Evolutionary conservation across 2,113 vertebrate species (phyloP).

Genomic region (Actinemys pallida): DNA sequence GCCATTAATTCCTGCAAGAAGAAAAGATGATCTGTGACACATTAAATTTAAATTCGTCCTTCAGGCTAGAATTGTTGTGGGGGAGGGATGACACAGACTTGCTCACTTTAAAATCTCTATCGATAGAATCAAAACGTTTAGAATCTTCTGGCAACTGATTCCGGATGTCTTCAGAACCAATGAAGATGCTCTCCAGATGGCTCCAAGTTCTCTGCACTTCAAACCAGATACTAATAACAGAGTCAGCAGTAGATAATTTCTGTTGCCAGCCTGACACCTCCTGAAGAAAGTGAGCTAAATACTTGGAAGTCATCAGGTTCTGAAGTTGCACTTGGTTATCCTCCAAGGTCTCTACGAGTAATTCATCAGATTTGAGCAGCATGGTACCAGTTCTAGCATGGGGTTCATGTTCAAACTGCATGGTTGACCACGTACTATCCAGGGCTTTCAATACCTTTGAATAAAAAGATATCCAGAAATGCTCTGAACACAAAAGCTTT

Average conservation of each 20-base stretch:
- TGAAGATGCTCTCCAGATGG: slow-evolving; percentile 84
- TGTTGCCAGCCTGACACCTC: slow-evolving; percentile 80
- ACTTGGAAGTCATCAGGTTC: slow-evolving; percentile 81
- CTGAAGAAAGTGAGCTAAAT: slow-evolving; percentile 80
- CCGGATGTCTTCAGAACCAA: slow-evolving; percentile 81
- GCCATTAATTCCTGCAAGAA: slow-evolving; percentile 75
- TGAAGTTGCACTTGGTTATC: slow-evolving; percentile 86
- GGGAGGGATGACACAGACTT: fast-evolving
- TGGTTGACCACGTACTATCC: slow-evolving; percentile 74
- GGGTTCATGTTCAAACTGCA: slow-evolving; percentile 73
- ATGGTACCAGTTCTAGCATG: slow-evolving; percentile 73
- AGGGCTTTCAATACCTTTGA: slow-evolving; percentile 76
- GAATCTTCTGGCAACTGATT: slow-evolving; percentile 78
- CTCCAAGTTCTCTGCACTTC: slow-evolving; percentile 84
- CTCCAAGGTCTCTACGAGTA: slow-evolving; percentile 80
- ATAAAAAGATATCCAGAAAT: fast-evolving
- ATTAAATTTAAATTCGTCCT: fast-evolving
- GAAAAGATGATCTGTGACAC: neutral
- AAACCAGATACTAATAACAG: slow-evolving; percentile 80
- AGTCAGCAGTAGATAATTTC: slow-evolving; percentile 77
- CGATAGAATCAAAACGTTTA: slow-evolving; percentile 66
- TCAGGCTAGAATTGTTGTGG: fast-evolving
- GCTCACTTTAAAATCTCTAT: slow-evolving; percentile 79
- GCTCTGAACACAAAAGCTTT: fast-evolving
- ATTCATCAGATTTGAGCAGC: slow-evolving; percentile 75